Conservation (phyloP, 2,888 invertebrate genomes). For the Cerastis rubricosa region DNA sequence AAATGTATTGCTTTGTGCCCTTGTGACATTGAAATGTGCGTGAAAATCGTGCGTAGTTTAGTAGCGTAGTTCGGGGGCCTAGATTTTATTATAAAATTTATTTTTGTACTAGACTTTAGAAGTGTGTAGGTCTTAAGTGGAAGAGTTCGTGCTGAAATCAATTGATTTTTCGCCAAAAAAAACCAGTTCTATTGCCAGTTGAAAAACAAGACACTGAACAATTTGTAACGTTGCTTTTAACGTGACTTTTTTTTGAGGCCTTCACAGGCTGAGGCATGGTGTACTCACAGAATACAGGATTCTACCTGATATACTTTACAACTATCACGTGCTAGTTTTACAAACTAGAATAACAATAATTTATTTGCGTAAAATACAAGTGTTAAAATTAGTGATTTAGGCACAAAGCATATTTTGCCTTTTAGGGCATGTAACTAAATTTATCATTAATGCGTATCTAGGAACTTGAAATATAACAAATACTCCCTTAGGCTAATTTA, state of each 20-base stretch:
- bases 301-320: not conserved
- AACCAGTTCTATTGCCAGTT: not conserved
- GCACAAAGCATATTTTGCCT: too few relatives aligned
- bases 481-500: too few relatives aligned
- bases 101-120: constrained; percentile 1
- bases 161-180: not conserved
- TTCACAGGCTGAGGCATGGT: not conserved
- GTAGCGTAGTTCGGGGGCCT: not conserved
- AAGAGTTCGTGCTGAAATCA: not conserved
- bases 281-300: too few relatives aligned
- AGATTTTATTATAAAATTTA: constrained; percentile 2
- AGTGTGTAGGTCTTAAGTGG: not conserved
- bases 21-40: constrained; percentile 53
- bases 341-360: not conserved
- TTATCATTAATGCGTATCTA: too few relatives aligned
- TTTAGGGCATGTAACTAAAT: too few relatives aligned
- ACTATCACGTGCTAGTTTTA: not conserved
- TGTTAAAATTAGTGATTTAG: too few relatives aligned
- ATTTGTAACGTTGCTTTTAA: not conserved
- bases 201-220: not conserved
- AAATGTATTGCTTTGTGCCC: constrained; percentile 43
- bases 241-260: not conserved
- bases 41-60: constrained; percentile 32
- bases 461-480: too few relatives aligned
- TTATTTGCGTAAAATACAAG: too few relatives aligned